Percentiles rank a stretch among this genome's conserved stretches.
phyloP scores from a whole-genome alignment of 2,797 vertebrate species.

The Falco naumanni region DNA sequence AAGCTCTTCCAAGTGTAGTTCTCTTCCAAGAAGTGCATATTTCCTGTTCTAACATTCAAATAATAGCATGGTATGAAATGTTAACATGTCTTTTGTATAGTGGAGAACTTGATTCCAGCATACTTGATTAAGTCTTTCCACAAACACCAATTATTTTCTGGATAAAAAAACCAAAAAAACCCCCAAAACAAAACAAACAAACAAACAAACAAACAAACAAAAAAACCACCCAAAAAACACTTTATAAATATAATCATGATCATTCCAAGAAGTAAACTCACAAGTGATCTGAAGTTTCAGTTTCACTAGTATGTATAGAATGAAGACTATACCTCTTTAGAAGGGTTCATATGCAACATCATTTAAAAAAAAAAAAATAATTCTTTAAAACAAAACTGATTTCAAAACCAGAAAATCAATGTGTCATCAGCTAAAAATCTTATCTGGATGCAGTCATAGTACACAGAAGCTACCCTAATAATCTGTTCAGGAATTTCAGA shows the following conservation, averaged over 20 bases:
- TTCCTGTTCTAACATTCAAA: neutral
- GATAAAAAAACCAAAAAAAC: neutral
- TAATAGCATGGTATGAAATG: neutral
- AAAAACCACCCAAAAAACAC: too few relatives aligned
- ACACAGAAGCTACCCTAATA: neutral
- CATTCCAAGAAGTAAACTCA: neutral
- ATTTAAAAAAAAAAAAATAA: too few relatives aligned
- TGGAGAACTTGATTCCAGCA: neutral
- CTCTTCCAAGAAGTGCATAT: too few relatives aligned
- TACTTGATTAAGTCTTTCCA: neutral
- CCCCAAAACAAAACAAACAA: too few relatives aligned
- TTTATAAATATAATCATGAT: neutral
- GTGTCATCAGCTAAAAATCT: neutral
- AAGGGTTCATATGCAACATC: neutral
- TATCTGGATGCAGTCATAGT: neutral
- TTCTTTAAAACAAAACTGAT: neutral
- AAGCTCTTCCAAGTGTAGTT: neutral
- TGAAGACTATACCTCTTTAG: neutral
- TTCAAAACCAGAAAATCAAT: neutral
- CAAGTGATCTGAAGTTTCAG: neutral
- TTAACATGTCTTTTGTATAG: neutral
- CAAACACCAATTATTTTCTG: neutral
- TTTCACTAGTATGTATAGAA: neutral
- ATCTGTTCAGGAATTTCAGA: neutral
- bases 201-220: too few relatives aligned